These are phyloP conservation scores for Calidris pugnax DNA, from an alignment of 2,113 vertebrate genomes.

Conservation along the genomic window DNA sequence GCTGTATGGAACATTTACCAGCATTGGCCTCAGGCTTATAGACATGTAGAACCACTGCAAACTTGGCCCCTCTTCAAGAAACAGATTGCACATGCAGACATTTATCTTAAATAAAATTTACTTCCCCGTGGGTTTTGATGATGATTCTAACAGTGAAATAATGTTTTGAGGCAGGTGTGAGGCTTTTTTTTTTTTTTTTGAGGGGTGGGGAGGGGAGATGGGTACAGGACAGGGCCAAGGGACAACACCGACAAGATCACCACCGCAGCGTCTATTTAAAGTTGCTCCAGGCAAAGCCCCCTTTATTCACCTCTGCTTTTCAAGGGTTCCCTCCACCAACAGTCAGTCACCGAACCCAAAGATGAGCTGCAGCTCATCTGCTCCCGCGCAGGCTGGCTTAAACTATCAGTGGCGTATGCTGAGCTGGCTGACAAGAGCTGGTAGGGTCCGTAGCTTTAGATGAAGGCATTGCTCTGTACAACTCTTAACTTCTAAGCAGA, in stretches of 20 bases:
- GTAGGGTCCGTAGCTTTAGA: neutral
- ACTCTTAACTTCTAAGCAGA: neutral
- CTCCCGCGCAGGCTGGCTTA: neutral
- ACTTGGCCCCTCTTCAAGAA: neutral
- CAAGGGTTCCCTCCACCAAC: neutral
- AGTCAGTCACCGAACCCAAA: neutral
- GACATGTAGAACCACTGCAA: rapidly evolving
- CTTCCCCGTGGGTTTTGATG: neutral
- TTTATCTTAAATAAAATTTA: neutral
- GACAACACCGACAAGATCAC: neutral
- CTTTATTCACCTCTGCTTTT: neutral
- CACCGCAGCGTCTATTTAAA: neutral
- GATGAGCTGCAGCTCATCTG: neutral
- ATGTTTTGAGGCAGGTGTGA: neutral
- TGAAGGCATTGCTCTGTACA: neutral
- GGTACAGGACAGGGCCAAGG: neutral
- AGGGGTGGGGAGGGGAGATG: neutral
- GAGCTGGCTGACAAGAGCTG: neutral
- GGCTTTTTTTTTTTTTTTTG: neutral
- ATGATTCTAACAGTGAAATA: neutral
- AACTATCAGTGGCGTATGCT: neutral
- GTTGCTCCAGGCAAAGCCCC: neutral
- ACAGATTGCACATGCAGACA: neutral
- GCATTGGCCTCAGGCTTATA: neutral
- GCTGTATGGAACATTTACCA: neutral